Base-by-base conservation (phyloP, 2,797 vertebrate genomes). In the Avahi laniger region DNA sequence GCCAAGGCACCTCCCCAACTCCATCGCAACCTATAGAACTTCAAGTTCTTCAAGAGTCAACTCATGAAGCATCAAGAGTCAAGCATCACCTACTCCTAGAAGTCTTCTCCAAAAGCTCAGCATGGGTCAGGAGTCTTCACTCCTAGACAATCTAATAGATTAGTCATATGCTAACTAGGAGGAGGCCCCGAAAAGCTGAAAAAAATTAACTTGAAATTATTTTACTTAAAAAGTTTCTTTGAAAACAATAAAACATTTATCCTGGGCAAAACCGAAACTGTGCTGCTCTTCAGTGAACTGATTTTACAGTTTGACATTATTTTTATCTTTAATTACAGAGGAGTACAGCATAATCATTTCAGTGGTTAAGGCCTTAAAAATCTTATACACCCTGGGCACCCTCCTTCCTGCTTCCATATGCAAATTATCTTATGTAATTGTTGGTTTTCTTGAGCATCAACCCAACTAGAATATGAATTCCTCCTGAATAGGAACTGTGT, bases 301-400 rank as follows among this genome's bases (percentile, higher is more conserved):
- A 46, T 67, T 93, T 95, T 85, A 78, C 8, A 87, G 18, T 75
- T 75, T 82, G 85, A 57, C 33, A 17, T 88, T 85, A 91, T 61
- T 81, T 80, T 92, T 78, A 70, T 65, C 20, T 94, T 93, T 92
- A 88, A 85, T 63, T 93, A 89, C 24, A 76, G 87, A 95, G 9
- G 33, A 24, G 3, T 61, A 82, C 30, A 76, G 46, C 43, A 79
- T 26, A 75, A 69, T 72, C n/a, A 52, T 87, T 70, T 84, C 70
- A 46, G 1, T 61, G 76, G 30, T 26, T 54, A 87, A 92, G 35
- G 11, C 11, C 41, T 79, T 59, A 35, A 86, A 86, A 57, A 48
- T 59, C 38, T 70, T 69, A n/a, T 6, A 48, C 24, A 72, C 48
- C 35, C 26, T 88, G 43, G 17, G 18, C 41, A 59, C 30, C 43